Evolutionary conservation across 2,113 vertebrate species (phyloP), one percentile per base, ranked within the genome.

Genomic region (Ochotona curzoniae): DNA sequence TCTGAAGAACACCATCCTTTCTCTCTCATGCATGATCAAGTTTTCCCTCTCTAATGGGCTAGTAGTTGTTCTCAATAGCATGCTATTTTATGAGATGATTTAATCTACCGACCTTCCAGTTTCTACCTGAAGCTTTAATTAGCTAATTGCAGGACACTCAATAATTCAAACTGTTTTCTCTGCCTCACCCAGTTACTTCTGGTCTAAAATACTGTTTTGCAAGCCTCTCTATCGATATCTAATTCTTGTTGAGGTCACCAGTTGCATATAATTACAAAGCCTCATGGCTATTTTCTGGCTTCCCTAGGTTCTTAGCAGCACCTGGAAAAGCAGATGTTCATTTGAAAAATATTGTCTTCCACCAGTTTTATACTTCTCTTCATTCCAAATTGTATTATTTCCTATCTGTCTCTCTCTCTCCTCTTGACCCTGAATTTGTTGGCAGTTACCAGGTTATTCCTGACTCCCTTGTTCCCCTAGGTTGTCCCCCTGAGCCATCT

Each of bases 31-130:
- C 1, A 28, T 67, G 69, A 54, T 32, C n/a, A 81, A 74, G 8
- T 32, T 87, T 15, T 25, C 4, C 47, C 21, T 70, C 14, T 1
- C n/a, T 38, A n/a, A 8, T 0, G 1, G 18, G 11, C 21, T 1
- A 12, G 23, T 7, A 8, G 32, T 47, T 30, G 1, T 64, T 81
- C 54, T 49, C 26, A 17, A 25, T 2, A 61, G 38, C 47, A 57
- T 0, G 0, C 17, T 4, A 0, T 38, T 64, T 67, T 49, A 49
- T 3, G 1, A 5, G 30, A 7, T 44, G 49, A 63, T 11, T 1
- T 0, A 15, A 11, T 73, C 74, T 13, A 1, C 25, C 15, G 47
- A 26, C 1, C 28, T 11, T 78, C 35, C 9, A 25, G 23, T 28
- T 12, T 25, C n/a, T 8, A 30, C 30, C 47, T 23, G 54, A 18